Conservation (phyloP, 2,113 vertebrate species). For the Onychorhynchus coronatus region DNA sequence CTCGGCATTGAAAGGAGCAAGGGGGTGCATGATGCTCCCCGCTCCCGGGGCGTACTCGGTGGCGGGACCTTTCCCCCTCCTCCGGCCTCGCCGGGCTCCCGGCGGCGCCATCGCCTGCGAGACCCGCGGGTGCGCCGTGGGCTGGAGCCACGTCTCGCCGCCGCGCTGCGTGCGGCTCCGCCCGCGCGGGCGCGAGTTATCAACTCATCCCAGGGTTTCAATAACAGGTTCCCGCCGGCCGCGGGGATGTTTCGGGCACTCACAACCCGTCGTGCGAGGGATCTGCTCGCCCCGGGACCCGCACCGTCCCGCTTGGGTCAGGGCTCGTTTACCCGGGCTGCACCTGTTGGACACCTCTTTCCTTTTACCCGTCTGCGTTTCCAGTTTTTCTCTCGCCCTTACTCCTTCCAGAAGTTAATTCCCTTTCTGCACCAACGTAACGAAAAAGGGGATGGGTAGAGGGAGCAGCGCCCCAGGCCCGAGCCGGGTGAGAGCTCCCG, state of each 20-base stretch:
- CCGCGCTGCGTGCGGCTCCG: neutral
- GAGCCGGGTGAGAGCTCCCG: neutral
- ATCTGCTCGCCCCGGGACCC: neutral
- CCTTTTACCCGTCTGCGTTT: neutral
- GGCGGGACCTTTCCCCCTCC: rapidly evolving
- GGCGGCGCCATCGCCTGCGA: neutral
- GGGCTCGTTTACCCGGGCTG: neutral
- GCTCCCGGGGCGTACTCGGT: neutral
- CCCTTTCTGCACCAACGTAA: neutral
- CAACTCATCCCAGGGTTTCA: too few species aligned
- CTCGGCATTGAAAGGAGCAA: neutral
- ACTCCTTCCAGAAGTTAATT: neutral
- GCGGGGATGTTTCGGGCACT: neutral
- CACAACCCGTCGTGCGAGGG: neutral
- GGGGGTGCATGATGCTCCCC: neutral
- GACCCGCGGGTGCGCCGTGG: neutral
- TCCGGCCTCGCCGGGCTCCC: neutral
- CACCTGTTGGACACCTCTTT: neutral
- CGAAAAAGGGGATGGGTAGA: neutral
- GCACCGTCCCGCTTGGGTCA: neutral
- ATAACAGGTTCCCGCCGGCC: neutral
- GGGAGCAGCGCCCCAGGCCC: too few species aligned
- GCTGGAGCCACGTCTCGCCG: neutral
- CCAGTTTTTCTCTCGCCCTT: neutral
- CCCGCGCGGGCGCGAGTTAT: too few species aligned